Base-by-base conservation (phyloP, 2,797 vertebrate genomes). In the Pangasius larnaudii region DNA sequence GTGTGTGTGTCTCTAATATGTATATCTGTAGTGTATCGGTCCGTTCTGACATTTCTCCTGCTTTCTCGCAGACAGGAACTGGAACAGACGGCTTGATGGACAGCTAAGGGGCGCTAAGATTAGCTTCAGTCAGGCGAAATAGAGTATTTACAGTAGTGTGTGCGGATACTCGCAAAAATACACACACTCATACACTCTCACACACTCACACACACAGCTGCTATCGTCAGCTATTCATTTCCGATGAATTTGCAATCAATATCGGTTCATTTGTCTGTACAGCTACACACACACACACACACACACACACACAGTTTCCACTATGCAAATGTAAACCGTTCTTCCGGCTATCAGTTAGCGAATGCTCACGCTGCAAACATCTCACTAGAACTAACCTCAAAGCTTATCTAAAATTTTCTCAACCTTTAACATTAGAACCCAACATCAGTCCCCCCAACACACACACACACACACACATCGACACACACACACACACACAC, bases 291-390 rank as follows among this genome's bases (percentile, higher is more conserved):
- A 58, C 77, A 79, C n/a, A 65, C 27, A 67, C n/a, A 33, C 63
- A 67, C 65, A 49, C 22, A 61, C n/a, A 56, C 82, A 87, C 75
- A 85, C 30, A 58, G n/a, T 59, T 69, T 86, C 61, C 86, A 84
- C 83, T 89, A 91, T 91, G 90, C 88, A 91, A 89, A 46, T 56
- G 33, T 2, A 49, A 36, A 82, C 75, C 36, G 65, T 72, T 89
- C 80, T 91, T 91, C 72, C 72, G 53, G 65, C 87, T 33, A 56
- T 86, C 53, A 27, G 10, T 78, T 78, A 30, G 56, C 56, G 30
- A 11, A 56, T 33, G 16, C 75, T 56, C 75, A 56, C 51, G 9
- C 42, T 75, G 46, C 46, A n/a, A 75, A 75, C 27, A 36, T 56
- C 16, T 79, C 77, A 81, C 56, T 42, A 59, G 19, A 42, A 42